Evolutionary conservation across 1,140 invertebrate genomes (phyloP).

Genomic region (Anoplophora glabripennis): DNA sequence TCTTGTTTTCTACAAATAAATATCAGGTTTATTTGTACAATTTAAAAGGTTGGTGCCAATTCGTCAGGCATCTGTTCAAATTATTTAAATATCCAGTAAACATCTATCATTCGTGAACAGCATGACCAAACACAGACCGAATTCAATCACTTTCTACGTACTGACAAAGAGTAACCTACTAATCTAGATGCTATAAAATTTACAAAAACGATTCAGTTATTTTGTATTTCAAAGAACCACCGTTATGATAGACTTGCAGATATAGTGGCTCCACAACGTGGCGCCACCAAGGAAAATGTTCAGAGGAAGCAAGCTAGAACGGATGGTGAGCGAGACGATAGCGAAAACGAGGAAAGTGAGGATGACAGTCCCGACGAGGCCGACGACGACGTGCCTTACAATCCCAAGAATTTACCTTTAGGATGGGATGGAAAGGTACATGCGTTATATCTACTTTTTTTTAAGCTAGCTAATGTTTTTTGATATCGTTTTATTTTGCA

Average conservation of each 20-base stretch:
- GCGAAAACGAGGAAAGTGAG: slow-evolving; percentile 86
- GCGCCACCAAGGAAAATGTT: slow-evolving; percentile 95
- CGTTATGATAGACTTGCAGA: slow-evolving; percentile 66
- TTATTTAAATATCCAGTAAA: too few relatives aligned
- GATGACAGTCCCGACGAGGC: slow-evolving; percentile 85
- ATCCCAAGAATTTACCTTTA: slow-evolving; percentile 97
- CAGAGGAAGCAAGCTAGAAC: slow-evolving; percentile 96
- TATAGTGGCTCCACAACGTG: slow-evolving; percentile 76
- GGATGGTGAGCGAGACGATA: slow-evolving; percentile 90
- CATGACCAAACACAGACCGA: too few relatives aligned
- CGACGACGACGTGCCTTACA: slow-evolving; percentile 91
- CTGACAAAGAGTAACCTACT: too few relatives aligned
- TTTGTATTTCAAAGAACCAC: too few relatives aligned
- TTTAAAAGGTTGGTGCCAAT: too few relatives aligned
- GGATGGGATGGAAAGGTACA: slow-evolving; percentile 97
- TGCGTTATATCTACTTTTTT: neutral
- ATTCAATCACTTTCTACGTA: too few relatives aligned
- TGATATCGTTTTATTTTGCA: slow-evolving; percentile 42
- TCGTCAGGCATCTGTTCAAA: too few relatives aligned
- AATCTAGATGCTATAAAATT: too few relatives aligned
- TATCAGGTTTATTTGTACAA: too few relatives aligned
- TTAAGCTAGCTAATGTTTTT: neutral
- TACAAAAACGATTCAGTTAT: too few relatives aligned
- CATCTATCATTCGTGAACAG: too few relatives aligned
- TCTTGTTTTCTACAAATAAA: too few relatives aligned